These are phyloP conservation scores for Coregonus suidteri DNA, from an alignment of 2,797 vertebrate genomes.

Conservation along the genomic window DNA sequence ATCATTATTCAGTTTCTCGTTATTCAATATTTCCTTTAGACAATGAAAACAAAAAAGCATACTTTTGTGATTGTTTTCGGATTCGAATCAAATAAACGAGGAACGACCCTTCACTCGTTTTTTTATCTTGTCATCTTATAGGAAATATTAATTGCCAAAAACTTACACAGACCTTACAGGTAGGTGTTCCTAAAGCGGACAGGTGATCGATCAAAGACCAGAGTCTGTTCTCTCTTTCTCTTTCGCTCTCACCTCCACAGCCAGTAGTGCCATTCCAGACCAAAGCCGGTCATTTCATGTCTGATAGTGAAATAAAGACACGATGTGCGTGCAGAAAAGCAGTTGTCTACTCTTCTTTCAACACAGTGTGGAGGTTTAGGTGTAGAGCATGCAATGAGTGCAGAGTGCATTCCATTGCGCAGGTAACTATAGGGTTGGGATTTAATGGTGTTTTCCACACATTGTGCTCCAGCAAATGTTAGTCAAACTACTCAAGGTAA, in stretches of 20 bases:
- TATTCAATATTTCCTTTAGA: no score
- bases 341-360: conserved; percentile 49
- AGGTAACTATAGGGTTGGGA: conserved; percentile 57
- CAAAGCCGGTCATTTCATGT: conserved; percentile 70
- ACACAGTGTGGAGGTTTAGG: conserved; percentile 43
- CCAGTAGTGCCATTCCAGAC: conserved; percentile 49
- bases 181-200: background rate
- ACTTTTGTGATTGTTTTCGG: no score
- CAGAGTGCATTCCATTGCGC: conserved; percentile 56
- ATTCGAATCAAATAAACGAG: no score
- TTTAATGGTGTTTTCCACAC: conserved; percentile 41
- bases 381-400: no score
- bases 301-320: conserved; percentile 70
- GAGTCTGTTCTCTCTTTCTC: background rate
- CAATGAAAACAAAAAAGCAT: no score
- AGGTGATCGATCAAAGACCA: conserved; percentile 1
- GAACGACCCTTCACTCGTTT: no score
- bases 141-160: no score
- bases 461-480: no score
- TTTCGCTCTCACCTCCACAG: conserved; percentile 39
- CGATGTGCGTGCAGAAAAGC: conserved; percentile 25
- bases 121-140: no score
- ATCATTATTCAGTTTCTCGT: no score
- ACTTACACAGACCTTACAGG: conserved; percentile 21
- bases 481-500: no score